A percentile compares a stretch with the other conserved stretches of the same genome.
These are phyloP conservation scores for Trachelus tabidus DNA, from an alignment of 2,888 invertebrate species.

Conservation along the genomic window DNA sequence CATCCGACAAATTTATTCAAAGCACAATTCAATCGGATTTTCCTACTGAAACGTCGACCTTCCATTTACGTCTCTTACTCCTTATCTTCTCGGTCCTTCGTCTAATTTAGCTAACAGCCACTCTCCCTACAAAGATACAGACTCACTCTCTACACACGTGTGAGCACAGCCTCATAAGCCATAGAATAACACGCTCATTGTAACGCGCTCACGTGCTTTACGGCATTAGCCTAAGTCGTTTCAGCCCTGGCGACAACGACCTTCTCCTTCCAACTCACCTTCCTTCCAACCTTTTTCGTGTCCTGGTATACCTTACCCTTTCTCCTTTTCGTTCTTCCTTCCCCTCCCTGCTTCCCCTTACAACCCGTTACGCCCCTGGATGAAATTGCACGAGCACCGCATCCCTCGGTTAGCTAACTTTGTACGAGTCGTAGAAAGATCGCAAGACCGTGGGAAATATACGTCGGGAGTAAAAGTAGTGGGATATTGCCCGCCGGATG, in stretches of 20 bases:
- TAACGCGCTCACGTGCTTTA: background rate
- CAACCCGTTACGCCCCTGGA: background rate
- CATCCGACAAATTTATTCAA: constrained; percentile 21
- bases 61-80: background rate
- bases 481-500: background rate
- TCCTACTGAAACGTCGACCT: constrained; percentile 5
- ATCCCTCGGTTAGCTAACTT: background rate
- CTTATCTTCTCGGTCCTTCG: constrained; percentile 5
- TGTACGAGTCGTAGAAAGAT: background rate
- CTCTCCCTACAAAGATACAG: background rate
- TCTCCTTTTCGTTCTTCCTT: constrained; percentile 2
- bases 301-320: background rate
- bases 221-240: background rate
- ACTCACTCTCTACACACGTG: background rate
- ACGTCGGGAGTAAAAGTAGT: background rate
- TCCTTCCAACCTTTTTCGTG: background rate
- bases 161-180: background rate
- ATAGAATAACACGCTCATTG: background rate
- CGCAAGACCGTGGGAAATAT: background rate
- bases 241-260: background rate
- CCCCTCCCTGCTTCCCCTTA: constrained; percentile 6
- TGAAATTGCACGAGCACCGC: background rate
- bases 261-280: background rate
- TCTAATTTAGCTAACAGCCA: constrained; percentile 20
- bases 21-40: constrained; percentile 18